Conservation (phyloP, 2,797 vertebrate genomes). For the Perodicticus potto region DNA sequence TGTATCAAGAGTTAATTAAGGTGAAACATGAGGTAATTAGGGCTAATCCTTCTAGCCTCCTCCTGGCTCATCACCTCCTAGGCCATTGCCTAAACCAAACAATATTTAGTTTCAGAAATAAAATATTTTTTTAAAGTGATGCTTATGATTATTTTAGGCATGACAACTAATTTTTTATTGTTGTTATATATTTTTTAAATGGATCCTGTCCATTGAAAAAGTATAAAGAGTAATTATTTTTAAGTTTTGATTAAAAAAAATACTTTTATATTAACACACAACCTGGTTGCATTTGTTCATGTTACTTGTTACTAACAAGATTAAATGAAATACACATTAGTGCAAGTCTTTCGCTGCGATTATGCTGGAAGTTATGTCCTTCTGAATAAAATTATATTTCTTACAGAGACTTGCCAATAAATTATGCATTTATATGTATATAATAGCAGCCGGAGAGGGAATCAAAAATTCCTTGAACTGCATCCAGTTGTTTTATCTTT, state of each 20-base stretch:
- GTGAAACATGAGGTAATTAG: conserved; percentile 92
- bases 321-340: conserved; percentile 44
- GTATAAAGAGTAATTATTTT: conserved; percentile 52
- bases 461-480: background rate
- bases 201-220: background rate
- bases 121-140: conserved; percentile 82
- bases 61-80: conserved; percentile 88
- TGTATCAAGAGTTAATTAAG: conserved; percentile 92
- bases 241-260: conserved; percentile 48
- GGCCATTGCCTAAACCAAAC: conserved; percentile 83
- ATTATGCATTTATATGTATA: conserved; percentile 42
- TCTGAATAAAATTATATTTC: conserved; percentile 23
- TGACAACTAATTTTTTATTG: conserved; percentile 74
- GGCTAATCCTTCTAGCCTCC: conserved; percentile 89
- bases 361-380: background rate
- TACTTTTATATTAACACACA: conserved; percentile 55
- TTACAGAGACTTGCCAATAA: conserved; percentile 20
- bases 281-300: conserved; percentile 75
- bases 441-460: background rate
- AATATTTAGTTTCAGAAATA: conserved; percentile 81
- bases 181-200: background rate
- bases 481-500: background rate
- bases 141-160: conserved; percentile 73
- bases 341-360: conserved; percentile 63
- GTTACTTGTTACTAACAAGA: conserved; percentile 69